Conservation (phyloP, 2,888 invertebrate species). For the Adela reaumurella region DNA sequence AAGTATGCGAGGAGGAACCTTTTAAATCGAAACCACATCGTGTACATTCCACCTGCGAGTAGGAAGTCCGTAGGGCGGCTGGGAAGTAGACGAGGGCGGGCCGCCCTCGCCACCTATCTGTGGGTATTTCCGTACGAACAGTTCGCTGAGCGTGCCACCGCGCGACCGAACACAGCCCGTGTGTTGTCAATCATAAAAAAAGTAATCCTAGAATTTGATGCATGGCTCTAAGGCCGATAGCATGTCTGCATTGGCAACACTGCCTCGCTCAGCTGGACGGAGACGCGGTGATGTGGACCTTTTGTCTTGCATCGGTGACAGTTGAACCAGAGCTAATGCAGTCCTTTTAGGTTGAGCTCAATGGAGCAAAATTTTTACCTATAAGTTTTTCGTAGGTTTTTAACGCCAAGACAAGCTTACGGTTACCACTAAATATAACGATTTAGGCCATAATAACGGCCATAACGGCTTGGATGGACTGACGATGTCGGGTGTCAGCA, state of each 20-base stretch:
- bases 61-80: background rate
- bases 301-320: background rate
- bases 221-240: constrained; percentile 17
- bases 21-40: background rate
- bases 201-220: constrained; percentile 35
- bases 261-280: background rate
- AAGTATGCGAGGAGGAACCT: background rate
- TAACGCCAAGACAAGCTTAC: too few species aligned
- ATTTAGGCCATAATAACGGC: too few species aligned
- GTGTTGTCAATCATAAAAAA: constrained; percentile 54
- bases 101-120: background rate
- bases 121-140: constrained; percentile 16
- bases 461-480: too few species aligned
- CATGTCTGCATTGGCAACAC: background rate
- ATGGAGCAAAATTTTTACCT: too few species aligned
- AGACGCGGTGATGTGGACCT: background rate
- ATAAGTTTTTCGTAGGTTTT: too few species aligned
- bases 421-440: too few species aligned
- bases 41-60: background rate
- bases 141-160: constrained; percentile 39
- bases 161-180: constrained; percentile 48
- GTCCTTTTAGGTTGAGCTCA: too few species aligned
- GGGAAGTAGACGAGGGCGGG: background rate
- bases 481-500: too few species aligned
- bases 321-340: too few species aligned